Percentiles rank a stretch among this genome's conserved stretches.
phyloP scores from a whole-genome alignment of 2,797 vertebrate genomes.

The Huso huso region DNA sequence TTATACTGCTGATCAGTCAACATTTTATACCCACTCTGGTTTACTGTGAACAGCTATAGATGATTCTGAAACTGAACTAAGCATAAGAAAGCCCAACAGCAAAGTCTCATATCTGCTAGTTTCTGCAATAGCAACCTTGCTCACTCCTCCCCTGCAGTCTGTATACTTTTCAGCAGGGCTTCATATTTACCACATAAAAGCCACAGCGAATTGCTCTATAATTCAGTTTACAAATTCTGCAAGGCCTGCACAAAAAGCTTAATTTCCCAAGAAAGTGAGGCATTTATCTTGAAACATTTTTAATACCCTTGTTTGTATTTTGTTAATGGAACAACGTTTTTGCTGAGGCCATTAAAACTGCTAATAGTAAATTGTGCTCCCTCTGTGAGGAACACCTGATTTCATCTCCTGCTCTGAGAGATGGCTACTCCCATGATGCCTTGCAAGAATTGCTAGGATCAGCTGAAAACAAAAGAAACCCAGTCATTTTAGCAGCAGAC shows the following conservation, averaged over 20 bases:
- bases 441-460: conserved; percentile 65
- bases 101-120: conserved; percentile 43
- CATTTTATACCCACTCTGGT: conserved; percentile 56
- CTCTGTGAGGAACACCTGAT: conserved; percentile 60
- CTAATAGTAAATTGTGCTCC: conserved; percentile 47
- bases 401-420: conserved; percentile 53
- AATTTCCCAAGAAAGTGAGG: conserved; percentile 55
- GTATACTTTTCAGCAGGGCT: conserved; percentile 43
- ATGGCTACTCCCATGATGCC: conserved; percentile 53
- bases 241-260: conserved; percentile 59
- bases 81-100: conserved; percentile 55
- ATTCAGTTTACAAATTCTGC: conserved; percentile 64
- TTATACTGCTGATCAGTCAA: conserved; percentile 56
- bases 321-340: conserved; percentile 58
- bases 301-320: conserved; percentile 45
- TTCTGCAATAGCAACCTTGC: conserved; percentile 28
- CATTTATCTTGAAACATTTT: conserved; percentile 61
- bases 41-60: conserved; percentile 53
- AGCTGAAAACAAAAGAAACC: conserved; percentile 54
- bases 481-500: conserved; percentile 49
- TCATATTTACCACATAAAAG: conserved; percentile 64
- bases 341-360: conserved; percentile 56
- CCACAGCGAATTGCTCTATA: conserved; percentile 63
- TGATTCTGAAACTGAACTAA: conserved; percentile 55
- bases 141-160: conserved; percentile 44